A percentile compares a stretch with the other conserved stretches of the same genome.
Conservation (phyloP, 2,113 vertebrate genomes). For the Xiphorhynchus elegans region DNA sequence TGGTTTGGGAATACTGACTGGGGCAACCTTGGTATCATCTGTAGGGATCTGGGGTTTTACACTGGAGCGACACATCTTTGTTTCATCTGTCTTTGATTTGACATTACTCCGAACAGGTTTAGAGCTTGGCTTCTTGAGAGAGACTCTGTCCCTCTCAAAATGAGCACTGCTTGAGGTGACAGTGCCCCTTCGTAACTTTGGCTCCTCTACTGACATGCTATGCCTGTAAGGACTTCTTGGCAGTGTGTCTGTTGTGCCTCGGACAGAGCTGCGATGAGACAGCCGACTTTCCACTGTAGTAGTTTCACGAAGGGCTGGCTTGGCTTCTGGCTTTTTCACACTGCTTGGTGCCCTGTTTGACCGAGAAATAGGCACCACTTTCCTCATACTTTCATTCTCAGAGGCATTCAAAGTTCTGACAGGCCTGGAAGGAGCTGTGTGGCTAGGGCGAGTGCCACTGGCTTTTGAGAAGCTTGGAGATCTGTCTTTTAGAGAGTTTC, state of each 20-base stretch:
- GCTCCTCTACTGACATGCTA: constrained; percentile 82
- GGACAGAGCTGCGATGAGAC: constrained; percentile 78
- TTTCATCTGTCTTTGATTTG: constrained; percentile 82
- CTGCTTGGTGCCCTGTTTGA: constrained; percentile 66
- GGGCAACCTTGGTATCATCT: constrained; percentile 67
- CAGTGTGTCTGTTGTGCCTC: constrained; percentile 75
- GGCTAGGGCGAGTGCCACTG: constrained; percentile 13
- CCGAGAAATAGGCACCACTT: constrained; percentile 89
- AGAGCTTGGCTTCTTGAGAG: constrained; percentile 83
- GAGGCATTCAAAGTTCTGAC: constrained; percentile 81
- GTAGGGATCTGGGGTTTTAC: constrained; percentile 73
- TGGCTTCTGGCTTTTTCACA: constrained; percentile 74
- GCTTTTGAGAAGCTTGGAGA: constrained; percentile 45
- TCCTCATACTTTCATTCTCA: constrained; percentile 88
- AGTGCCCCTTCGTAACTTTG: constrained; percentile 72
- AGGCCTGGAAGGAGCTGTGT: constrained; percentile 52
- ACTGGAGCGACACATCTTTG: constrained; percentile 86
- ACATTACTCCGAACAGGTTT: constrained; percentile 85
- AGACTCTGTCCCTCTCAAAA: constrained; percentile 77
- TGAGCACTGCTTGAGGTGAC: constrained; percentile 45
- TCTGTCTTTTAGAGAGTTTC: constrained; percentile 66
- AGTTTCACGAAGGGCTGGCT: constrained; percentile 52
- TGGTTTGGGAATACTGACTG: constrained; percentile 45
- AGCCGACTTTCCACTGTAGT: constrained; percentile 50
- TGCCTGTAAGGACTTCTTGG: constrained; percentile 78